phyloP scores from a whole-genome alignment of 1,140 invertebrate species.

The Drosophila nikananu region DNA sequence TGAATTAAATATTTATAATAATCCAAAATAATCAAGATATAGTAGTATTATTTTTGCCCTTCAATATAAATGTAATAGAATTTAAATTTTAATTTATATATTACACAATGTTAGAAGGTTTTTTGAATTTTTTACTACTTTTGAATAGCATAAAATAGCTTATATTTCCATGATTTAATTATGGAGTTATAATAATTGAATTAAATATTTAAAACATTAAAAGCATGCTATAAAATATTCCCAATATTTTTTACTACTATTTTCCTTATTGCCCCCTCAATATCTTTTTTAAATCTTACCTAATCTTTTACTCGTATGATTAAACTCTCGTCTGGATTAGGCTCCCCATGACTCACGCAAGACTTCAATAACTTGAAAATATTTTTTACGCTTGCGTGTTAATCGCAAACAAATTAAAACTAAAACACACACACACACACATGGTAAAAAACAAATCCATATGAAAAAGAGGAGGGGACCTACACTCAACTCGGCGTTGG shows the following conservation, averaged over 20 bases:
- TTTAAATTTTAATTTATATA: too few relatives aligned
- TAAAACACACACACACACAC: slow-evolving; percentile 26
- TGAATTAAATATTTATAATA: too few relatives aligned
- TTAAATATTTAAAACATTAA: not conserved
- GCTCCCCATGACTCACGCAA: slow-evolving; percentile 33
- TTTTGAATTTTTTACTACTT: too few relatives aligned
- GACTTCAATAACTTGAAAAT: slow-evolving; percentile 23
- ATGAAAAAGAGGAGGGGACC: slow-evolving; percentile 19
- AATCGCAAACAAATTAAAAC: slow-evolving; percentile 78
- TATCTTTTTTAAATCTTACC: slow-evolving; percentile 32
- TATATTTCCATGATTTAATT: too few relatives aligned
- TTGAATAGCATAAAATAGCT: too few relatives aligned
- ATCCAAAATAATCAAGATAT: too few relatives aligned
- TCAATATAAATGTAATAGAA: too few relatives aligned
- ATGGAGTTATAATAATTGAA: too few relatives aligned
- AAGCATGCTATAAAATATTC: not conserved
- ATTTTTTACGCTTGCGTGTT: slow-evolving; percentile 71
- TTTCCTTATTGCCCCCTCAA: not conserved
- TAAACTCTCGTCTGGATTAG: not conserved
- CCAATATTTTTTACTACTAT: not conserved
- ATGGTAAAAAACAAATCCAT: not conserved
- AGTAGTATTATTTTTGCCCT: too few relatives aligned
- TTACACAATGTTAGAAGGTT: too few relatives aligned
- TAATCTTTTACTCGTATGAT: slow-evolving; percentile 14
- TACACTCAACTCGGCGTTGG: slow-evolving; percentile 12